These are phyloP conservation scores for Limnothrissa miodon DNA, from an alignment of 2,113 vertebrate species.

Conservation along the genomic window DNA sequence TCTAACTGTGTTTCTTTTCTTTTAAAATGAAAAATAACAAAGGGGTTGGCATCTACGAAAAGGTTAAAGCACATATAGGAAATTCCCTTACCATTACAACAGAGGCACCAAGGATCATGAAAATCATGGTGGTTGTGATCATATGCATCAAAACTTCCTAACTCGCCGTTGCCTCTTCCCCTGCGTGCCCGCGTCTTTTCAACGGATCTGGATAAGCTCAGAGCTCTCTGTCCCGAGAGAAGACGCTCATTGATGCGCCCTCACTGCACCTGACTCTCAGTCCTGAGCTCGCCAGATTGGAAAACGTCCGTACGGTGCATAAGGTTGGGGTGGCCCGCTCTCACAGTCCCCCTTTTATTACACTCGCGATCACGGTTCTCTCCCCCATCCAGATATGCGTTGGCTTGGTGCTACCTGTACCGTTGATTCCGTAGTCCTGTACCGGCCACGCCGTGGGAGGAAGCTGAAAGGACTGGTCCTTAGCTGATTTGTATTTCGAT, in stretches of 20 bases:
- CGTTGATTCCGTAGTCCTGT: conserved; percentile 23
- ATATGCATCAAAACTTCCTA: conserved; percentile 87
- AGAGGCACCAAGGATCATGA: conserved; percentile 98
- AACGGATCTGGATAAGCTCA: conserved; percentile 57
- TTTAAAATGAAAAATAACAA: conserved; percentile 19
- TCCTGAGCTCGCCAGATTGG: conserved; percentile 55
- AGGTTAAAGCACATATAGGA: background rate
- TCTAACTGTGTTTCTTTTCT: background rate
- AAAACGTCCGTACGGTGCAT: conserved; percentile 44
- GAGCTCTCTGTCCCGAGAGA: conserved; percentile 65
- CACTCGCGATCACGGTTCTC: conserved; percentile 40
- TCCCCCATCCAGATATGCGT: conserved; percentile 42
- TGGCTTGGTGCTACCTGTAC: conserved; percentile 36
- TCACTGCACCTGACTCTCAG: conserved; percentile 65
- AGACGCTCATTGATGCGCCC: conserved; percentile 74
- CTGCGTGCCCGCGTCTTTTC: conserved; percentile 65
- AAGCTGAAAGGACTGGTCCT: conserved; percentile 39
- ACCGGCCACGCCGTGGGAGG: conserved; percentile 7
- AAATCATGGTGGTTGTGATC: conserved; percentile 99
- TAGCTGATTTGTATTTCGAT: conserved; percentile 59
- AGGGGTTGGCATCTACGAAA: background rate
- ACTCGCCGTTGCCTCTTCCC: conserved; percentile 69
- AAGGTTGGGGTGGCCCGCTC: conserved; percentile 45
- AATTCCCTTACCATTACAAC: conserved; percentile 92
- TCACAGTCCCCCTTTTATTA: conserved; percentile 37